These are phyloP conservation scores for Amphimallon solstitiale DNA, from an alignment of 2,888 invertebrate species.

Conservation along the genomic window DNA sequence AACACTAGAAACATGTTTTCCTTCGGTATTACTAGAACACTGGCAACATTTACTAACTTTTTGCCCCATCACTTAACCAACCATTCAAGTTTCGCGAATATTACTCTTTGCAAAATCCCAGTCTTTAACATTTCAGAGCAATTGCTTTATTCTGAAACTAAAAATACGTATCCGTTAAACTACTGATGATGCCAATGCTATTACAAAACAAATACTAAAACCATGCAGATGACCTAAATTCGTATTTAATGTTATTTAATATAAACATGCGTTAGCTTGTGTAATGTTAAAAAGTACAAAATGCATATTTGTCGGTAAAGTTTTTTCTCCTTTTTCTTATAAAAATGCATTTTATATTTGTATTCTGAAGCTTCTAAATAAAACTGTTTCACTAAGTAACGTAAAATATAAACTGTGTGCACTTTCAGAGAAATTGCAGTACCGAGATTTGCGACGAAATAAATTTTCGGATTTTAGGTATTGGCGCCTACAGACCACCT, in stretches of 20 bases:
- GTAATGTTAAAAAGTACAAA: too few relatives aligned
- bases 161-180: slow-evolving; percentile 9
- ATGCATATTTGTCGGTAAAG: too few relatives aligned
- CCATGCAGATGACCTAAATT: slow-evolving; percentile 12
- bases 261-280: background rate
- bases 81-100: slow-evolving; percentile 16
- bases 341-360: too few relatives aligned
- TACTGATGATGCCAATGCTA: background rate
- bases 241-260: slow-evolving; percentile 1
- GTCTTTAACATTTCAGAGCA: slow-evolving; percentile 29
- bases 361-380: too few relatives aligned
- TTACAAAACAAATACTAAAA: slow-evolving; percentile 13
- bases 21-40: slow-evolving; percentile 57
- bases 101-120: background rate
- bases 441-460: background rate
- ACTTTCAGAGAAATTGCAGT: too few relatives aligned
- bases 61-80: slow-evolving; percentile 55
- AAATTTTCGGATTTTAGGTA: background rate
- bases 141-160: slow-evolving; percentile 21
- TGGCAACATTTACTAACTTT: slow-evolving; percentile 63
- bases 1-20: slow-evolving; percentile 47
- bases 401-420: too few relatives aligned
- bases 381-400: too few relatives aligned
- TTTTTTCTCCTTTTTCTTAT: too few relatives aligned
- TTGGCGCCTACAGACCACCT: slow-evolving; percentile 51